phyloP scores from a whole-genome alignment of 1,140 invertebrate genomes.

The Ruditapes philippinarum region DNA sequence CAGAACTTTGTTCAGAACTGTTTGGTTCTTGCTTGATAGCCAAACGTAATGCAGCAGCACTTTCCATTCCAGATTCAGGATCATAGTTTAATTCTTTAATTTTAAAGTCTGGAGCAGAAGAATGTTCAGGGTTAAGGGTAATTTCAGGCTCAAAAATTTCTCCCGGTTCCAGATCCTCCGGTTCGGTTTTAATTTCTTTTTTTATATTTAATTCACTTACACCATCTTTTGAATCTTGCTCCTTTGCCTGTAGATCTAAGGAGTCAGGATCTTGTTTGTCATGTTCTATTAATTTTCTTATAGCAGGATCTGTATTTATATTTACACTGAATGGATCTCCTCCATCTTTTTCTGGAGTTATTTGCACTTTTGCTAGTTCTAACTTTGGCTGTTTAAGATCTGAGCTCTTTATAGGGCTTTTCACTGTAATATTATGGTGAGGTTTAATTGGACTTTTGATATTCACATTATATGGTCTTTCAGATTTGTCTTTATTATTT shows the following conservation, averaged over 20 bases:
- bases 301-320: conserved; percentile 60
- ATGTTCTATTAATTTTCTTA: conserved; percentile 41
- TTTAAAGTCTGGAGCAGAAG: conserved; percentile 37
- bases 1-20: not conserved
- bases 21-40: conserved; percentile 27
- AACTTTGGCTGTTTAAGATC: conserved; percentile 61
- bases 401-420: conserved; percentile 66
- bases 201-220: not conserved
- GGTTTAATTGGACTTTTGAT: conserved; percentile 67
- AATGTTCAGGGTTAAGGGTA: conserved; percentile 42
- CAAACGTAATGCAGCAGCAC: conserved; percentile 19
- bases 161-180: conserved; percentile 33
- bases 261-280: conserved; percentile 26
- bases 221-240: not conserved
- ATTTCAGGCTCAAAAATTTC: conserved; percentile 59
- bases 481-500: conserved; percentile 5
- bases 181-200: conserved; percentile 1
- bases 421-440: conserved; percentile 65
- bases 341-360: conserved; percentile 63
- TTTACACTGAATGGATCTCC: conserved; percentile 58
- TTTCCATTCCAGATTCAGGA: conserved; percentile 32
- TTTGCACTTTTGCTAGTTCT: conserved; percentile 64
- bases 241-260: not conserved
- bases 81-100: conserved; percentile 41
- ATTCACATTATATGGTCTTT: conserved; percentile 58